Evolutionary conservation across 2,888 invertebrate species (phyloP), one percentile per base, ranked within the genome.

Genomic region (Noctua pronuba): DNA sequence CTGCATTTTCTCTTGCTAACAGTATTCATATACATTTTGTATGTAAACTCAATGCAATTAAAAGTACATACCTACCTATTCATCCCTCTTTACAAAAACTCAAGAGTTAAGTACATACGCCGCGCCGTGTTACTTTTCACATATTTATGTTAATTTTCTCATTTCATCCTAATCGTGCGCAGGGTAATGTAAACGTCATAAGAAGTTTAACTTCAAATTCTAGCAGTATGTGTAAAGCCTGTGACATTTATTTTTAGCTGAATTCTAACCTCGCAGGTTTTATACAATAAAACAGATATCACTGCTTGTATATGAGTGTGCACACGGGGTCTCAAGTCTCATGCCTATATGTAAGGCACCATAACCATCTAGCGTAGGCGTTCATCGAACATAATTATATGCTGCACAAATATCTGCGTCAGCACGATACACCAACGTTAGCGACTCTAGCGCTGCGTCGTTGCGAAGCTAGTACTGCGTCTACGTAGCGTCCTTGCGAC

Each of bases 111-210:
- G 35, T 46, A 49, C 18, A 16, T 28, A 38, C 11, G 1, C 7
- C 24, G 10, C 28, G 21, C n/a, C 18, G 8, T 74, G 46, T 46
- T 24, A 46, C 21, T 75, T 58, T 66, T 60, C 44, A 71, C 58
- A 67, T 21, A 31, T 7, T 24, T 67, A 49, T 67, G 77, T 58
- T 71, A 71, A 67, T 71, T 67, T 69, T 58, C 6, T 46, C n/a
- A 75, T 82, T 71, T 35, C 11, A 68, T 71, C n/a, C 46, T 46
- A 67, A 55, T 49, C 41, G 8, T 77, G 77, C 71, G 67, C 77
- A 82, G 77, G 77, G 77, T 82, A 81, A 62, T 82, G 46, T n/a
- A n/a, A n/a, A n/a, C n/a, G n/a, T 71, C 28, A 35, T 67, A 35
- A 31, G 82, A 80, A 80, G 55, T 69, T 16, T 11, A 21, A 81